Conservation (phyloP, 2,888 invertebrate species). For the Nematopogon swammerdamellus region DNA sequence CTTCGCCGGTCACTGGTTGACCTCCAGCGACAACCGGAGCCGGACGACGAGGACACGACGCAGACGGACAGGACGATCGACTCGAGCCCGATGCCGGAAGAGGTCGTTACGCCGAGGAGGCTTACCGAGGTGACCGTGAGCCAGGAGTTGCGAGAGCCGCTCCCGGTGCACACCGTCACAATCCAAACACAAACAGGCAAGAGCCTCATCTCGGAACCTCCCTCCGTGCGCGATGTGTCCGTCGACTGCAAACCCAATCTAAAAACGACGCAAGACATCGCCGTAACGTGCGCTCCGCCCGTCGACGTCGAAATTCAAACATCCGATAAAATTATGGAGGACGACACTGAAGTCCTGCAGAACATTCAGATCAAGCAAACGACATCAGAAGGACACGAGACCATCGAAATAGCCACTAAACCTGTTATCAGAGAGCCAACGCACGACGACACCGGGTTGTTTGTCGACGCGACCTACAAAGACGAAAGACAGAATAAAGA, state of each 20-base stretch:
- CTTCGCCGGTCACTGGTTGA: constrained; percentile 12
- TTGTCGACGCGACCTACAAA: constrained; percentile 72
- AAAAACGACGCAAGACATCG: constrained; percentile 42
- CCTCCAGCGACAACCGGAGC: constrained; percentile 21
- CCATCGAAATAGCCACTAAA: constrained; percentile 68
- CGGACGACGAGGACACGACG: constrained; percentile 48
- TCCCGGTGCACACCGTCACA: constrained; percentile 15
- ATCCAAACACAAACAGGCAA: constrained; percentile 69
- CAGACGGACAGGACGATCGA: constrained; percentile 63
- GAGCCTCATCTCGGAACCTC: constrained; percentile 48
- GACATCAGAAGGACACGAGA: constrained; percentile 62
- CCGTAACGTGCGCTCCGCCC: constrained; percentile 49
- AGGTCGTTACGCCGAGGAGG: constrained; percentile 39
- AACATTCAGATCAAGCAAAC: constrained; percentile 66
- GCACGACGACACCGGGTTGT: constrained; percentile 58
- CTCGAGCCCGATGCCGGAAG: constrained; percentile 70
- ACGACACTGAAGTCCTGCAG: constrained; percentile 53
- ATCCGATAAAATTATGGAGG: constrained; percentile 43
- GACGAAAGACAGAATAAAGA: constrained; percentile 50
- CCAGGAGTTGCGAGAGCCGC: no score
- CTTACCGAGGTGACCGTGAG: background rate
- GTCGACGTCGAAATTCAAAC: constrained; percentile 63
- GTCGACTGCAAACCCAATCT: constrained; percentile 34
- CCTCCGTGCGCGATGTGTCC: constrained; percentile 39
- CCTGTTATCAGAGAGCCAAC: constrained; percentile 47